Conservation (phyloP, 2,797 vertebrate genomes). For the Catharus ustulatus region DNA sequence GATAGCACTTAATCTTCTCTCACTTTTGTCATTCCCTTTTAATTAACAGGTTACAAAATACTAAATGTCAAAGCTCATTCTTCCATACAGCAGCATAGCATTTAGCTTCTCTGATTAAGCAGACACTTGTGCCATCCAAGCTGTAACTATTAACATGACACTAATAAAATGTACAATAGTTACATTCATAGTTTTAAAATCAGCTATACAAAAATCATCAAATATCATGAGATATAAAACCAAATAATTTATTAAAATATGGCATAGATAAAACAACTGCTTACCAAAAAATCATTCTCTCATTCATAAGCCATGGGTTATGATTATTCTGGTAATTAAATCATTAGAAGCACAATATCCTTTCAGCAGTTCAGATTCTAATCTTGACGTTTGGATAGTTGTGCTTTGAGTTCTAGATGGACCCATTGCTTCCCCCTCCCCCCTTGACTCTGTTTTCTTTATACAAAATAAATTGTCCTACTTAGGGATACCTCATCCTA, state of each 20-base stretch:
- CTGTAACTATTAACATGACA: neutral
- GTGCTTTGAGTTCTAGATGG: neutral
- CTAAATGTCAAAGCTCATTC: neutral
- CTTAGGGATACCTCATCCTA: no score
- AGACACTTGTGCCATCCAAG: neutral
- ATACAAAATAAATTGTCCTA: neutral
- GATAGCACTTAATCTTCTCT: neutral
- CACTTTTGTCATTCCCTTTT: neutral
- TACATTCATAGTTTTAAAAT: neutral
- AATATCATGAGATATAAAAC: neutral
- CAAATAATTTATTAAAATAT: neutral
- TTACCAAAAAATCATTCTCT: neutral
- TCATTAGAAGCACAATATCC: neutral
- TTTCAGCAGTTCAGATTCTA: neutral
- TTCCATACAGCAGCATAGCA: neutral
- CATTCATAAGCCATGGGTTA: rapidly evolving
- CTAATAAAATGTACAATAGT: neutral
- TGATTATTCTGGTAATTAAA: neutral
- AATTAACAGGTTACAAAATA: neutral
- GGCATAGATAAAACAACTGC: neutral
- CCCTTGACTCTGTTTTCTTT: neutral
- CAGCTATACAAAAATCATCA: neutral
- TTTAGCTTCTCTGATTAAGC: neutral
- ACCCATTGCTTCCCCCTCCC: rapidly evolving
- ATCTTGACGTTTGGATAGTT: neutral